Evolutionary conservation across 2,888 invertebrate species (phyloP).

Genomic region (Colostygia pectinataria): DNA sequence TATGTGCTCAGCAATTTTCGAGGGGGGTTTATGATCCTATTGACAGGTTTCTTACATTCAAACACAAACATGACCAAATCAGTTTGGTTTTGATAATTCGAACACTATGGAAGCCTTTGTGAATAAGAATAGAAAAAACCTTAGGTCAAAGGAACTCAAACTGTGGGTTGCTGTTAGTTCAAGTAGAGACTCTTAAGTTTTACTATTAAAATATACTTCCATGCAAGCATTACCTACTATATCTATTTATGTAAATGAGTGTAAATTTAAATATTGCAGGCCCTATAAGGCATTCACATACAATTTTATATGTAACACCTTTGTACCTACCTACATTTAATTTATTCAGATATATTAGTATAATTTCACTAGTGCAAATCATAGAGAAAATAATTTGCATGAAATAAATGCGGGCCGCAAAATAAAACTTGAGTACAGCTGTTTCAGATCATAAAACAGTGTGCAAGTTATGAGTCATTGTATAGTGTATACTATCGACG

Average conservation of each 20-base stretch:
- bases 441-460: conserved; percentile 43
- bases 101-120: conserved; percentile 48
- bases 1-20: no score
- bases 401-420: neutral
- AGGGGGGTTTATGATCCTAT: neutral
- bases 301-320: no score
- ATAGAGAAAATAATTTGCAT: no score
- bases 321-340: no score
- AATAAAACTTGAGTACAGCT: conserved; percentile 8
- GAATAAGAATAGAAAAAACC: conserved; percentile 39
- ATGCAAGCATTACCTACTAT: no score
- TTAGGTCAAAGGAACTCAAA: conserved; percentile 28
- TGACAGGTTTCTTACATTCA: conserved; percentile 8
- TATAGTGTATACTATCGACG: conserved; percentile 53
- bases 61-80: conserved; percentile 17
- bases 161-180: neutral
- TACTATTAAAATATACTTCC: no score
- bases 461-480: conserved; percentile 64
- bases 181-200: no score
- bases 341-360: no score
- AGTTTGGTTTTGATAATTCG: conserved; percentile 32
- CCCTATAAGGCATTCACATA: no score
- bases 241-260: no score
- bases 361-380: no score
- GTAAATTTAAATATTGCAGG: no score